A percentile compares a stretch with the other conserved stretches of the same genome.
phyloP scores from a whole-genome alignment of 2,888 invertebrate species.

The Andrena flavipes region DNA sequence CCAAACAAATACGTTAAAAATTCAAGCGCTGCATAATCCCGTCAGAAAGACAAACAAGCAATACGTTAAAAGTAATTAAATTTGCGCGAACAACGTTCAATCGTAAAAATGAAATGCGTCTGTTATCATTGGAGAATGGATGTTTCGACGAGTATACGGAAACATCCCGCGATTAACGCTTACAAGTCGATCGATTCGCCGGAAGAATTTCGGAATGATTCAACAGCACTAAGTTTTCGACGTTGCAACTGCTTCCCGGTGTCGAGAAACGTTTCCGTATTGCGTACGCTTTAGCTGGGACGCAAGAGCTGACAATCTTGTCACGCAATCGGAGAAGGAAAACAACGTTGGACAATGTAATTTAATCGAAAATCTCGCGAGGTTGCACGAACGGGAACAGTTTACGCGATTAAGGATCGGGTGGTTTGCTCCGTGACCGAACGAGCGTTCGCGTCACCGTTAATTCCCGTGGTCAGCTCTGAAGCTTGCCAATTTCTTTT shows the following conservation, averaged over 20 bases:
- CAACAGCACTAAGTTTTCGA: background rate
- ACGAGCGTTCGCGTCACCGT: background rate
- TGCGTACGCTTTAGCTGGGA: conserved; percentile 16
- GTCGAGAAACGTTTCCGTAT: background rate
- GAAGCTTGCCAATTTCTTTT: background rate
- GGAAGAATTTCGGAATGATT: background rate
- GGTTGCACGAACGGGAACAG: conserved; percentile 13
- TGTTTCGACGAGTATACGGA: too few relatives aligned
- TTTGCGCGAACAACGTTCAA: too few relatives aligned
- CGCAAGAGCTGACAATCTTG: conserved; percentile 14
- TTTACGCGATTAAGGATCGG: conserved; percentile 12
- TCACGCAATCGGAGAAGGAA: conserved; percentile 31
- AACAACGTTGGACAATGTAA: conserved; percentile 32
- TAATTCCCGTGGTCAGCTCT: background rate
- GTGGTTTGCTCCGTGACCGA: background rate
- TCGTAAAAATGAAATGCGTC: too few relatives aligned
- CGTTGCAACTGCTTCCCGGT: background rate
- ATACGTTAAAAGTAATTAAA: too few relatives aligned
- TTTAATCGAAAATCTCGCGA: conserved; percentile 24
- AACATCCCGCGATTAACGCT: background rate
- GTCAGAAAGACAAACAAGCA: too few relatives aligned
- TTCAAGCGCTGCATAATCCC: too few relatives aligned
- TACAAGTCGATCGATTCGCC: background rate
- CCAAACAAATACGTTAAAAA: too few relatives aligned
- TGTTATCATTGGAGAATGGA: too few relatives aligned